These are phyloP conservation scores for Catotricha subobsoleta DNA, from an alignment of 2,888 invertebrate genomes.

Conservation along the genomic window DNA sequence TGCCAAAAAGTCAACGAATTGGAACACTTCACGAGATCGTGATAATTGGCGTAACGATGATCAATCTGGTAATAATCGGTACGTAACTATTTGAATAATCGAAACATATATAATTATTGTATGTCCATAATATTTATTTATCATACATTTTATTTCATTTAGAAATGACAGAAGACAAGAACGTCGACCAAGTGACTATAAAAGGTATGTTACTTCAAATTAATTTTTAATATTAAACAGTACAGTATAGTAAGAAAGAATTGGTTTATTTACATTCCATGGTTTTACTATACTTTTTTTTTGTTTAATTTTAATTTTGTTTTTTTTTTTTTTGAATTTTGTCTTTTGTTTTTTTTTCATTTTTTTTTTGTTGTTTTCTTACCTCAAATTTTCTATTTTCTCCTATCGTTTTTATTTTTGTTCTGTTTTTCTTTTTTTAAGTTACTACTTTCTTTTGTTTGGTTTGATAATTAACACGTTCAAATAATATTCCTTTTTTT, in stretches of 20 bases:
- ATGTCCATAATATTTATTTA: not conserved
- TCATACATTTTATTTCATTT: not conserved
- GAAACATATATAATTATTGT: not conserved
- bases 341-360: not conserved
- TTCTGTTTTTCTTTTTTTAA: not conserved
- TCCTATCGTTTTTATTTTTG: not conserved
- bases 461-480: no score
- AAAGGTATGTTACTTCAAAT: not conserved
- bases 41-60: not conserved
- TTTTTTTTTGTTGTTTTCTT: not conserved
- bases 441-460: no score
- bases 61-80: not conserved
- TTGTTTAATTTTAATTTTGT: no score
- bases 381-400: not conserved
- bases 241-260: not conserved
- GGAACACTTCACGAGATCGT: not conserved
- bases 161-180: not conserved
- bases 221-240: not conserved
- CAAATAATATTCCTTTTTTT: no score
- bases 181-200: not conserved
- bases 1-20: not conserved
- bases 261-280: not conserved
- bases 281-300: not conserved
- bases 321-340: not conserved
- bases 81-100: no score